A percentile compares a stretch with the other conserved stretches of the same genome.
Evolutionary conservation across 2,888 invertebrate genomes (phyloP).

Genomic region (Mythimna lalbum): DNA sequence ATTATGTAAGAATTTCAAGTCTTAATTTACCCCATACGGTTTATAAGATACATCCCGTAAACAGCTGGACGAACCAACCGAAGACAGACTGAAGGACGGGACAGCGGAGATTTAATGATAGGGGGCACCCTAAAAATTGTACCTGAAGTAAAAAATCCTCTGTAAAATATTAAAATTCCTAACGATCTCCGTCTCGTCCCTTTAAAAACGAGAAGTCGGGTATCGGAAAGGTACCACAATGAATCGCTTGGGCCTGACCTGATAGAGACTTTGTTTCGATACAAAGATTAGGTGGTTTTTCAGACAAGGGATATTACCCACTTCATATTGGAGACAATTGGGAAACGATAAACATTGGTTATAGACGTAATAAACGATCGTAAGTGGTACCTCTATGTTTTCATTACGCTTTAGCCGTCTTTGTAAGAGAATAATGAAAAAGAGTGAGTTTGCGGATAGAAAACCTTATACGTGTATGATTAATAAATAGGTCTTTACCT

Average conservation of each 20-base stretch:
- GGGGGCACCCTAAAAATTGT: too few species aligned
- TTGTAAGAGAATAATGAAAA: not conserved
- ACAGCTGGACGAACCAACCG: too few species aligned
- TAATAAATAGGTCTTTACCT: too few species aligned
- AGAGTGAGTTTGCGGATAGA: too few species aligned
- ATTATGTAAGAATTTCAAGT: too few species aligned
- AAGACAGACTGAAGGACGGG: too few species aligned
- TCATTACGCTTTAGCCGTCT: not conserved
- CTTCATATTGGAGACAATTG: slow-evolving; percentile 2
- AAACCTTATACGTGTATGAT: too few species aligned
- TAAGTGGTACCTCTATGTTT: not conserved
- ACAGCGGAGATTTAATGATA: too few species aligned
- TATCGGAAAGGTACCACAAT: slow-evolving; percentile 37
- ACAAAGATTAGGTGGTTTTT: slow-evolving; percentile 14
- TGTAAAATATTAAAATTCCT: slow-evolving; percentile 23
- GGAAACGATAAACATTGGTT: slow-evolving; percentile 1
- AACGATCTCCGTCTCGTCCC: slow-evolving; percentile 18
- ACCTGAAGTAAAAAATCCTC: not conserved
- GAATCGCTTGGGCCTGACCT: slow-evolving; percentile 33
- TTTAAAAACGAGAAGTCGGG: slow-evolving; percentile 39
- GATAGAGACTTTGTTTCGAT: slow-evolving; percentile 21
- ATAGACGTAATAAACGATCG: not conserved
- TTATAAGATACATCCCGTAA: too few species aligned
- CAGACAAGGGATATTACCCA: slow-evolving; percentile 14
- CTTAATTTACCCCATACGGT: too few species aligned